Base-by-base conservation (phyloP, 2,888 invertebrate species). In the Tetragonula carbonaria region DNA sequence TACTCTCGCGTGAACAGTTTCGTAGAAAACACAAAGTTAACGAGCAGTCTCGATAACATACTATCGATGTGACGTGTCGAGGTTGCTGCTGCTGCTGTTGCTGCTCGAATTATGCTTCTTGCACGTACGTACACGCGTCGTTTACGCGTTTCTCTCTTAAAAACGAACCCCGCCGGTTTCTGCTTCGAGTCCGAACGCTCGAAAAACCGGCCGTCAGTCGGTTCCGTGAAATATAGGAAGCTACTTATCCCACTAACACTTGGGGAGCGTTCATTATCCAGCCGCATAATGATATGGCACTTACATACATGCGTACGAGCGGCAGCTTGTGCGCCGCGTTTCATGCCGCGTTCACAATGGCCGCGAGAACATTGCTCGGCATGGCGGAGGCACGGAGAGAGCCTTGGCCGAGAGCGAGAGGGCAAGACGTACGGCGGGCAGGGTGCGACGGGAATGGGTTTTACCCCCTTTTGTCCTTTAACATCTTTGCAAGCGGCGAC, bases 261-360 rank as follows among this genome's bases (percentile, higher is more conserved):
- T 78, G 70, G 78, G 78, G 80, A 83, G 67, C 82, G 87, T 89
- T 91, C 85, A 91, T 91, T 91, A 90, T 91, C 86, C 87, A 53
- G 74, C 77, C 85, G 88, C 87, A 88, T 91, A 89, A 91, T 88
- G 90, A 90, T 90, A 91, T 70, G 90, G 90, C 89, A 91, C 91
- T 91, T 91, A 88, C 74, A 88, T 75, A 88, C 74, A 87, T 75
- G 84, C 86, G 85, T 86, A 86, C 80, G 78, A 81, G 86, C 85
- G 74, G 89, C 88, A 87, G 90, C 87, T 89, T 88, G 88, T 81
- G 59, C 77, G 80, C 71, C 81, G 73, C 23, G 53, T 72, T 65
- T 82, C 59, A 67, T 74, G 81, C 77, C 77, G 65, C 38, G 70
- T 85, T 88, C 53, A 87, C 86, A 88, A 89, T 87, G 87, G 81